A percentile compares a stretch with the other conserved stretches of the same genome.
These are phyloP conservation scores for Clarias gariepinus DNA, from an alignment of 2,113 vertebrate species.

Conservation along the genomic window DNA sequence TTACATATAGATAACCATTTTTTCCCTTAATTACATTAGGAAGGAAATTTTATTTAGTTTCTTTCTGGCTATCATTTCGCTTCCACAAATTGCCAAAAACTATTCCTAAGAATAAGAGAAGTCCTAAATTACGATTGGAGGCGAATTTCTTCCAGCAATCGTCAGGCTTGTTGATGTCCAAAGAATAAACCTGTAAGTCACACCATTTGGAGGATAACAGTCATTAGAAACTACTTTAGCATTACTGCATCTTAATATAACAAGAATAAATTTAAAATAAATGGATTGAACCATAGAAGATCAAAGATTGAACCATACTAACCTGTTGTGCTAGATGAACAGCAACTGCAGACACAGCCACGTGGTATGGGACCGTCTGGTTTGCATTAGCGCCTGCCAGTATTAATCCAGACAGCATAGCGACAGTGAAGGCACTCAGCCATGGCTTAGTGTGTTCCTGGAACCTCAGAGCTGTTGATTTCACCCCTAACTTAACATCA, in stretches of 20 bases:
- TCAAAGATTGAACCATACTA: neutral
- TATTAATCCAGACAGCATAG: slow-evolving; percentile 82
- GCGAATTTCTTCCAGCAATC: slow-evolving; percentile 95
- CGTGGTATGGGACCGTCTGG: slow-evolving; percentile 86
- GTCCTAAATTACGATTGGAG: slow-evolving; percentile 87
- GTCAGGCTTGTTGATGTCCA: slow-evolving; percentile 86
- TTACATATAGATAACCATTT: neutral
- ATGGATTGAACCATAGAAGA: too few species aligned
- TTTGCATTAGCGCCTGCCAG: slow-evolving; percentile 76
- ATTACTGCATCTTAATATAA: neutral
- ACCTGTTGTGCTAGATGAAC: slow-evolving; percentile 86
- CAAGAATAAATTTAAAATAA: neutral
- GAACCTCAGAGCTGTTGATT: slow-evolving; percentile 88
- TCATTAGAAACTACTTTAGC: neutral
- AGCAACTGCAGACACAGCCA: slow-evolving; percentile 69
- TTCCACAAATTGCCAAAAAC: slow-evolving; percentile 87
- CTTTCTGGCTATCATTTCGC: slow-evolving; percentile 50
- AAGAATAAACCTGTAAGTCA: slow-evolving; percentile 79
- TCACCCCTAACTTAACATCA: slow-evolving; percentile 84
- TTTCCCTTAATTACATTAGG: neutral
- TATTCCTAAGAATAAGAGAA: slow-evolving; percentile 86
- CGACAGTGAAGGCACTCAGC: slow-evolving; percentile 82
- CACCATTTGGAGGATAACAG: slow-evolving; percentile 14
- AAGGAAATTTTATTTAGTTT: slow-evolving; percentile 1
- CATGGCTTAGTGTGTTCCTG: slow-evolving; percentile 84